Evolutionary conservation across 2,113 vertebrate genomes (phyloP).

Genomic region (Dendrocopos noguchii): DNA sequence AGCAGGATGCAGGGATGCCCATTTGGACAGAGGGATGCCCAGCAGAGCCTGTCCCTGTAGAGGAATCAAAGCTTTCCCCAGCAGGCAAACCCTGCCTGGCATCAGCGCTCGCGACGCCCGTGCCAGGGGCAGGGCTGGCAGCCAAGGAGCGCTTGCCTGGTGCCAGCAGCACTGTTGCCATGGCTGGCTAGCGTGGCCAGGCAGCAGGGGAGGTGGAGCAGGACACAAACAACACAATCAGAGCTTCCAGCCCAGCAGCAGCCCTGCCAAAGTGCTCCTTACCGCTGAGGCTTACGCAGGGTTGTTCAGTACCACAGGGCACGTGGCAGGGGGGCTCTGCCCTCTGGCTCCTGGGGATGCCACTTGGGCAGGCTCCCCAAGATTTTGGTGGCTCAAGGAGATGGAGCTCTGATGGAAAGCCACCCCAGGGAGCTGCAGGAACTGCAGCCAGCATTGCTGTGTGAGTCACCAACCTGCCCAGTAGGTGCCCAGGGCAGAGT

Average conservation of each 20-base stretch:
- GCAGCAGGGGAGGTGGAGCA: not conserved
- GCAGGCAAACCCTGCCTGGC: not conserved
- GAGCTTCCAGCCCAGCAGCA: not conserved
- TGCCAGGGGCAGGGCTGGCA: not conserved
- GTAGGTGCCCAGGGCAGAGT: not conserved
- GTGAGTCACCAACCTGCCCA: not conserved
- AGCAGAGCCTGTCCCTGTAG: not conserved
- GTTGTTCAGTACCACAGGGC: not conserved
- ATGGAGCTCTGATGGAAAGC: not conserved
- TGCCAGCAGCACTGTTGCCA: not conserved
- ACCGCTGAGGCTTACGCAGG: not conserved
- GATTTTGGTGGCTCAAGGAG: not conserved
- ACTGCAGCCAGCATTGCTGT: not conserved
- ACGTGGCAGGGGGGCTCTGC: not conserved
- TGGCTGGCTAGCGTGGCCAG: not conserved
- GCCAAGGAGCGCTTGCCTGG: not conserved
- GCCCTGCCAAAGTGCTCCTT: not conserved
- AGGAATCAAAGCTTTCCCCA: not conserved
- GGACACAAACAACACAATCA: not conserved
- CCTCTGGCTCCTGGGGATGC: not conserved
- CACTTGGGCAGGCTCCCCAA: rapidly evolving
- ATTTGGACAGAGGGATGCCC: no score
- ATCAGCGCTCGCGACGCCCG: rapidly evolving
- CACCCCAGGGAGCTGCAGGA: not conserved
- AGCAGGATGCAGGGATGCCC: no score